Base-by-base conservation (phyloP, 2,113 vertebrate species). In the Cololabis saira region DNA sequence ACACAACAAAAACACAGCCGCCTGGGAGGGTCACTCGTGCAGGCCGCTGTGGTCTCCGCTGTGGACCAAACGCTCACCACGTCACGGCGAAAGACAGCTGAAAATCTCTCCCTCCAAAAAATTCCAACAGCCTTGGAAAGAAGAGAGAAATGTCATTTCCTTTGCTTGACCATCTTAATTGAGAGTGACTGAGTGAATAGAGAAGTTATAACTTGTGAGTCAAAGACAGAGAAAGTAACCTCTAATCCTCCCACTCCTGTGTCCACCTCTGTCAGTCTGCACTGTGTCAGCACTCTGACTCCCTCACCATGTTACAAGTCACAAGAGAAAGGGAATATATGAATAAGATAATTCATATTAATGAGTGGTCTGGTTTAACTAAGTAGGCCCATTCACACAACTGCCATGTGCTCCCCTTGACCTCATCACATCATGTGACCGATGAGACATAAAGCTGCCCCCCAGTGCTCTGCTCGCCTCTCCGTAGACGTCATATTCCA, bases 21-120 rank as follows among this genome's bases (percentile, higher is more conserved):
- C 27, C 49, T 13, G 21, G 56, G 41, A 37, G 21, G 52, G 51
- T 52, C 63, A 37, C 44, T 60, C 55, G 61, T 61, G 48, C 68
- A 57, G 44, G 33, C 59, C 14, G 40, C 12, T 40, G 5, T 11
- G n/a, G 18, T 47, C 27, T 55, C 42, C 14, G 61, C 22, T 61
- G 19, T 65, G 58, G 5, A 70, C 18, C 50, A 45, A 24, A 47
- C 8, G 27, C 17, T 55, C 52, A 55, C 4, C 61, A 49, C 21
- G 40, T 15, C 45, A 37, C 56, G 74, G 49, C n/a, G 14, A 12
- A 37, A 1, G 48, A 45, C 3, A 48, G 7, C 54, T 83, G 74
- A 84, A 71, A 61, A 83, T n/a, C n/a, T n/a, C 82, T 88, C 90
- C 82, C 82, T 81, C 82, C 86, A 87, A 87, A 88, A 90, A 87